Percentiles rank a stretch among this genome's conserved stretches.
Evolutionary conservation across 2,888 invertebrate species (phyloP).

Genomic region (Tinea semifulvella): DNA sequence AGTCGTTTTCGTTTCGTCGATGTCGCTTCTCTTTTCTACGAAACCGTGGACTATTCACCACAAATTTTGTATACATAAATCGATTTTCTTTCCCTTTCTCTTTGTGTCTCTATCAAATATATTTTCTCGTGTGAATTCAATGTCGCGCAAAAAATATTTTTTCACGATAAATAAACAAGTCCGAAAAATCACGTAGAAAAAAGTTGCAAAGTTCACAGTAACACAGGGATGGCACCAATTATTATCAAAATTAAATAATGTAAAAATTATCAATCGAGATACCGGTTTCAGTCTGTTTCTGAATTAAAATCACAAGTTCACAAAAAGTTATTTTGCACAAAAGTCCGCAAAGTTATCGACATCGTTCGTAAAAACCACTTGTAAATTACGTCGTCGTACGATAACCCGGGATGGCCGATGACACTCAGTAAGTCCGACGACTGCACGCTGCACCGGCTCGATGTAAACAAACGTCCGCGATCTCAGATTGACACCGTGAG

Average conservation of each 20-base stretch:
- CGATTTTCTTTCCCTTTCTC: constrained; percentile 25
- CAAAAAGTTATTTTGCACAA: constrained; percentile 47
- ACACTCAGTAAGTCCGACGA: constrained; percentile 31
- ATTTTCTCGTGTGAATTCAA: constrained; percentile 10
- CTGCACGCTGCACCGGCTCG: constrained; percentile 9
- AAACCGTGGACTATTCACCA: constrained; percentile 52
- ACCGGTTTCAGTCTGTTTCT: constrained; percentile 20
- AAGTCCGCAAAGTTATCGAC: constrained; percentile 32
- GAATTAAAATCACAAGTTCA: constrained; percentile 41
- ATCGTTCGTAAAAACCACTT: constrained; percentile 33
- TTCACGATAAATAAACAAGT: neutral
- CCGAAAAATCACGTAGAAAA: neutral
- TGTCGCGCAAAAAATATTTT: constrained; percentile 22
- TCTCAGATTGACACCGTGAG: neutral
- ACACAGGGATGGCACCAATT: constrained; percentile 6
- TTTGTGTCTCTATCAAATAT: constrained; percentile 19
- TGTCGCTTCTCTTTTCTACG: constrained; percentile 43
- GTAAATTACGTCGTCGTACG: constrained; percentile 34
- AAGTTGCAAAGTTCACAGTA: neutral
- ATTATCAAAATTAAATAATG: constrained; percentile 1
- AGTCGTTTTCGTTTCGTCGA: constrained; percentile 29
- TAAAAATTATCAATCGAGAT: constrained; percentile 38
- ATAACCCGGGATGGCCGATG: constrained; percentile 52
- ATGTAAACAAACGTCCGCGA: constrained; percentile 7
- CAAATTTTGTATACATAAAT: constrained; percentile 60